phyloP scores from a whole-genome alignment of 2,113 vertebrate genomes.

The Xenopus tropicalis region UCB_Xtro_10.0 CM004450.2:99123501-99124000 shows the following conservation, averaged over 20 bases:
- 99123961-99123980: no score
- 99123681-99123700: constrained; percentile 56
- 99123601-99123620: constrained; percentile 83
- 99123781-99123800: background rate
- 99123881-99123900: no score
- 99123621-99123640: constrained; percentile 85
- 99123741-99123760: constrained; percentile 30
- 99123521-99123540: constrained; percentile 72
- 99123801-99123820: background rate
- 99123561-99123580: constrained; percentile 73
- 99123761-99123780: constrained; percentile 5
- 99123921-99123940: no score
- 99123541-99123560: constrained; percentile 76
- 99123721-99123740: constrained; percentile 51
- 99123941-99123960: no score
- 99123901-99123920: no score
- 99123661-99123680: constrained; percentile 82
- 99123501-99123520: constrained; percentile 54
- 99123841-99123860: no score
- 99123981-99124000: no score
- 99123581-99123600: constrained; percentile 80
- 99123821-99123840: no score
- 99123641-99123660: constrained; percentile 68
- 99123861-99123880: no score
- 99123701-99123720: constrained; percentile 66